Base-by-base conservation (phyloP, 2,888 invertebrate species). In the Phlogophora meticulosa region DNA sequence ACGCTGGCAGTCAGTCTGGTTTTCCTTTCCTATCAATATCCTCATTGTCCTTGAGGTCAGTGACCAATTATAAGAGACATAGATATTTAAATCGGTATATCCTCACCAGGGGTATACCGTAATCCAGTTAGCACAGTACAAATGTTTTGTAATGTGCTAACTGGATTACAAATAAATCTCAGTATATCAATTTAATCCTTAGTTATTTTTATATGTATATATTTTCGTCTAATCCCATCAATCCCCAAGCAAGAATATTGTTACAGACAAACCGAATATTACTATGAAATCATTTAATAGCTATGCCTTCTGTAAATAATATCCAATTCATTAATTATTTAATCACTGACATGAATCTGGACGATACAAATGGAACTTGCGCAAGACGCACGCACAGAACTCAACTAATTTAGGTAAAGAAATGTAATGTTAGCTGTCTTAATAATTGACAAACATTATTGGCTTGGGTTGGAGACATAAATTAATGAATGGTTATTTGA, bases 301-400 rank as follows among this genome's bases (percentile, higher is more conserved):
- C 22, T 55, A 55, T 46, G n/a, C 28, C 17, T 15, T 9, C 71
- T 71, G 71, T 42, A 45, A 28, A 56, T 63, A 52, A 74, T 60
- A 36, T 36, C n/a, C 59, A 45, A 52, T 71, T 71, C 71, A 74
- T 74, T 74, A 52, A 60, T 76, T 70, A 74, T 57, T 64, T 48
- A 48, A 71, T 76, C 45, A n/a, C 56, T 53, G 43, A 43, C 56
- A 70, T 70, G 43, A 48, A 59, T 40, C 52, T 48, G 59, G 52
- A 15, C 15, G 22, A 52, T 59, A 70, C 17, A 17, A 60, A 56
- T 64, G 45, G 64, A 64, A 56, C 22, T 40, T 17, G 32, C 34
- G 24, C 58, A 66, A 49, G 28, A 20, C 24, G 11, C 62, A 49
- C 55, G 55, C 53, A 38, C 42, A 17, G n/a, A 17, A 63, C 32